These are phyloP conservation scores for Salvelinus sp. DNA, from an alignment of 2,113 vertebrate genomes.

Conservation along the genomic window DNA sequence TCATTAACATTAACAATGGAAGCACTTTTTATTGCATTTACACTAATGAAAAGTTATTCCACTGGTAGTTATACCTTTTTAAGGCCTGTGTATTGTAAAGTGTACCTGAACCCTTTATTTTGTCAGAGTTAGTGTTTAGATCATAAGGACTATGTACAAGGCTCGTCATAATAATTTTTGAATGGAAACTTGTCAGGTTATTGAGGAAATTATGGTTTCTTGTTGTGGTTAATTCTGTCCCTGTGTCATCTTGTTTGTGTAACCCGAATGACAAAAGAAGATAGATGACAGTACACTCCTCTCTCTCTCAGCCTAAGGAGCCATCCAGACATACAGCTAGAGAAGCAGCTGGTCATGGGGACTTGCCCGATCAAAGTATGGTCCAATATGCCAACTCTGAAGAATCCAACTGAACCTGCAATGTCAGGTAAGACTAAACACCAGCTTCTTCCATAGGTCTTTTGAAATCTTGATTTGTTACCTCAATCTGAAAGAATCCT, in stretches of 20 bases:
- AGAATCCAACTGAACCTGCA: conserved; percentile 33
- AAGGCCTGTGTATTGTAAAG: too few relatives aligned
- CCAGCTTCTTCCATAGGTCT: too few relatives aligned
- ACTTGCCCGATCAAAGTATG: conserved; percentile 51
- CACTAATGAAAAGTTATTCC: too few relatives aligned
- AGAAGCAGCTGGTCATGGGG: conserved; percentile 57
- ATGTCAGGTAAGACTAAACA: conserved; percentile 18
- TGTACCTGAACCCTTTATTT: too few relatives aligned
- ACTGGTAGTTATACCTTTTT: too few relatives aligned
- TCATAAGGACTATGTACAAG: too few relatives aligned
- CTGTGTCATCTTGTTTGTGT: conserved; percentile 30
- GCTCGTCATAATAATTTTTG: neutral
- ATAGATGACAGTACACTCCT: neutral
- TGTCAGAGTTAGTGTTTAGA: too few relatives aligned
- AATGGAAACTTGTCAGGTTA: neutral
- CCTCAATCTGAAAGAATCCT: neutral
- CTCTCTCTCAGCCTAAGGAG: conserved; percentile 1
- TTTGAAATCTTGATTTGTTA: neutral
- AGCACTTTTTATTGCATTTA: too few relatives aligned
- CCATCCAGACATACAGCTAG: neutral
- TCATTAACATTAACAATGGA: too few relatives aligned
- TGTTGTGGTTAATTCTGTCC: conserved; percentile 53
- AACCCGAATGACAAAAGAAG: neutral
- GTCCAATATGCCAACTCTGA: conserved; percentile 27
- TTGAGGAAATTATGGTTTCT: conserved; percentile 37